Conservation (phyloP, 2,888 invertebrate genomes). For the Cataglyphis rosenhaueri region DNA sequence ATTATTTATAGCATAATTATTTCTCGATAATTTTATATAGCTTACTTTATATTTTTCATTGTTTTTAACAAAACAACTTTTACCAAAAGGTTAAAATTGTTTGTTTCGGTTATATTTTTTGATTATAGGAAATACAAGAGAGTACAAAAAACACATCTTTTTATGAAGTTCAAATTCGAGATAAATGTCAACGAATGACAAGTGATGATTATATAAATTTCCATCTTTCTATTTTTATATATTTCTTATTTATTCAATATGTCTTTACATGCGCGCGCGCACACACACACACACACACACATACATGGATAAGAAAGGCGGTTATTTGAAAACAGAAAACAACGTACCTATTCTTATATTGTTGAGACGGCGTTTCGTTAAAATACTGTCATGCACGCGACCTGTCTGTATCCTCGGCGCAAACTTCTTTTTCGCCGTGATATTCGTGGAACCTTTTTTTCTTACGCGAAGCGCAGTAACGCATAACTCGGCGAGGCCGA, state of each 20-base stretch:
- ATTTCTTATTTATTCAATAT: not conserved
- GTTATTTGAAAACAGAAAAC: not conserved
- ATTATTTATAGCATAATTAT: slow-evolving; percentile 21
- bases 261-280: not conserved
- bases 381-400: slow-evolving; percentile 13
- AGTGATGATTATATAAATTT: not conserved
- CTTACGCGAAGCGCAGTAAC: not conserved
- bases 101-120: not conserved
- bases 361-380: slow-evolving; percentile 10
- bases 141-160: not conserved
- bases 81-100: not conserved
- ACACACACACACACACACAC: too few relatives aligned
- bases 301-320: not conserved
- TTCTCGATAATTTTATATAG: slow-evolving; percentile 20
- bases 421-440: not conserved
- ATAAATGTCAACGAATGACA: not conserved
- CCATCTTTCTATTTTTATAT: not conserved
- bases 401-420: not conserved
- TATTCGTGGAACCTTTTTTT: not conserved
- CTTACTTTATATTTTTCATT: not conserved
- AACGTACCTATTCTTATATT: not conserved
- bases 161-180: not conserved
- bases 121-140: not conserved
- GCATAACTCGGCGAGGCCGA: not conserved
- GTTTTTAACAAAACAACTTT: not conserved